Percentiles rank a stretch among this genome's conserved stretches.
phyloP scores from a whole-genome alignment of 2,888 invertebrate genomes.

The Philereme transversata region DNA sequence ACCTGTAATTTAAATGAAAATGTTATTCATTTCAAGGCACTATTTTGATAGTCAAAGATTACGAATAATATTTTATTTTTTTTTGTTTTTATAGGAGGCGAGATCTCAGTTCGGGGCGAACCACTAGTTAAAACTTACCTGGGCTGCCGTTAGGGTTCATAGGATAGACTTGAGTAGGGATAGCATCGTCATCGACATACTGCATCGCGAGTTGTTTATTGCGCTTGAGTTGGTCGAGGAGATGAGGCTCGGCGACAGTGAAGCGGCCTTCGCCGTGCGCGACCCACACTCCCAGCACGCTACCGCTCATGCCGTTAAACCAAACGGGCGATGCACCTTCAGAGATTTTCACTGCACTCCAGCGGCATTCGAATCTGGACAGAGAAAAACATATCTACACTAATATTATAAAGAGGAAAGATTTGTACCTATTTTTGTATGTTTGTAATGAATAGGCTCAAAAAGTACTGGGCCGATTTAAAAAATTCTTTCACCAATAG shows the following conservation, averaged over 20 bases:
- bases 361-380: constrained; percentile 87
- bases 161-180: constrained; percentile 92
- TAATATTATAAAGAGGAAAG: too few species aligned
- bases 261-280: constrained; percentile 98
- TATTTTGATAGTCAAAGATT: too few species aligned
- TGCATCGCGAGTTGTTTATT: constrained; percentile 89
- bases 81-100: too few species aligned
- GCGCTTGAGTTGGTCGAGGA: constrained; percentile 76
- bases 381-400: too few species aligned
- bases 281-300: constrained; percentile 97
- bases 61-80: too few species aligned
- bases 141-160: constrained; percentile 97
- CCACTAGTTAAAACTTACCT: constrained; percentile 65
- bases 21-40: too few species aligned
- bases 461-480: too few species aligned
- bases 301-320: constrained; percentile 94
- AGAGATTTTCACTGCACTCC: constrained; percentile 89
- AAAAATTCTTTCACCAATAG: too few species aligned
- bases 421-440: too few species aligned
- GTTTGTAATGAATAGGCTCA: too few species aligned
- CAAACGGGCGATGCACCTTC: constrained; percentile 89
- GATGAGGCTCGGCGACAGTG: constrained; percentile 77
- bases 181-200: constrained; percentile 92
- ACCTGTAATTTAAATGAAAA: too few species aligned
- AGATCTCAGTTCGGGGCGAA: not conserved